Evolutionary conservation across 2,797 vertebrate species (phyloP).

Genomic region (Cyclopterus lumpus): DNA sequence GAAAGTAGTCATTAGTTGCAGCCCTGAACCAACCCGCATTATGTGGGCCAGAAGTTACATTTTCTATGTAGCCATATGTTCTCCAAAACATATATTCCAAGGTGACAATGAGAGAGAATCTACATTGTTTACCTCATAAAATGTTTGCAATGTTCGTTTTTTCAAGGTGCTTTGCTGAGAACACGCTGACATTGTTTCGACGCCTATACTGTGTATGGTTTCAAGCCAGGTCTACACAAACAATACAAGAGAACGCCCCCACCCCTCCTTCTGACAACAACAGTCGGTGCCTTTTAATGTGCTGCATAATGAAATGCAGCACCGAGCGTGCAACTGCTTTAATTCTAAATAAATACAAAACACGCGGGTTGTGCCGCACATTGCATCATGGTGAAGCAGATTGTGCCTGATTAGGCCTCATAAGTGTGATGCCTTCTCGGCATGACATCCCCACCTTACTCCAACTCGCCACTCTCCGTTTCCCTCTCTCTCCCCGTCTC

Average conservation of each 20-base stretch:
- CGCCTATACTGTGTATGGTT: background rate
- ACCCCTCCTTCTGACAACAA: background rate
- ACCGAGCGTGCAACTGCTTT: slow-evolving; percentile 49
- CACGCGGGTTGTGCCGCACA: slow-evolving; percentile 11
- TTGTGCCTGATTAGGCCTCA: slow-evolving; percentile 63
- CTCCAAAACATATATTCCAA: background rate
- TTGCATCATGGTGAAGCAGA: slow-evolving; percentile 62
- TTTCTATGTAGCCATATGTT: background rate
- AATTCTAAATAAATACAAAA: slow-evolving; percentile 62
- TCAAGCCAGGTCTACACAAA: slow-evolving; percentile 1
- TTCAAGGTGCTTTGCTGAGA: background rate
- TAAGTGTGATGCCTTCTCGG: slow-evolving; percentile 58
- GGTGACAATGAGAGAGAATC: background rate
- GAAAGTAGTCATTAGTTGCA: background rate
- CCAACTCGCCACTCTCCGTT: slow-evolving; percentile 39
- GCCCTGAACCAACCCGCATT: background rate
- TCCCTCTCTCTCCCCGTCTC: slow-evolving; percentile 21
- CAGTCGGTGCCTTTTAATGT: slow-evolving; percentile 52
- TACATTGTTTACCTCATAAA: background rate
- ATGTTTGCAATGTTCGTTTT: background rate
- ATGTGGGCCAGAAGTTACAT: background rate
- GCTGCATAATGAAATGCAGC: slow-evolving; percentile 58
- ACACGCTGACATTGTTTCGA: background rate
- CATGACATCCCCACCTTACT: slow-evolving; percentile 59
- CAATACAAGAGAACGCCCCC: background rate